phyloP scores from a whole-genome alignment of 1,140 invertebrate genomes.

The Dryas iulia region DNA sequence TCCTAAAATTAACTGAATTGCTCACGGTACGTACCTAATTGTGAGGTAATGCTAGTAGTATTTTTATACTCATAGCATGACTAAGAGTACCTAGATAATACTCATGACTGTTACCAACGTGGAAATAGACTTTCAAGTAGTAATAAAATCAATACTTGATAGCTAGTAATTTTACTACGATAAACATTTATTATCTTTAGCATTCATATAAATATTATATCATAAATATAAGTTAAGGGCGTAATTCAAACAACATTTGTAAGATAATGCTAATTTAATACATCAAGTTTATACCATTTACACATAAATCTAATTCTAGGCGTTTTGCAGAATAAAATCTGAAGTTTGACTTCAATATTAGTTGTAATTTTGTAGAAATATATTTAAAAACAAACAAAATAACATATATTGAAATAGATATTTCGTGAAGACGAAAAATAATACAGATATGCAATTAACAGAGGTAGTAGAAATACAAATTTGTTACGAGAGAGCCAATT shows the following conservation, averaged over 20 bases:
- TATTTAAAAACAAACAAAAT: not conserved
- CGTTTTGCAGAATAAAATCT: constrained; percentile 50
- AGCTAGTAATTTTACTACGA: no score
- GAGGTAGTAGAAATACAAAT: constrained; percentile 51
- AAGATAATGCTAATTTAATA: constrained; percentile 74
- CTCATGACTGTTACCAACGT: no score
- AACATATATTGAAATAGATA: not conserved
- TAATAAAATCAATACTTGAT: no score
- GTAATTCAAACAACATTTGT: constrained; percentile 43
- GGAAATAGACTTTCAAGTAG: no score
- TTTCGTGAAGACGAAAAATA: constrained; percentile 18
- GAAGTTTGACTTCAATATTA: constrained; percentile 65
- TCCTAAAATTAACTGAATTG: no score
- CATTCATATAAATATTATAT: no score
- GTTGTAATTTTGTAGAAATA: constrained; percentile 4
- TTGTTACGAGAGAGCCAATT: constrained; percentile 10
- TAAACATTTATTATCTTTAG: no score
- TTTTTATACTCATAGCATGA: no score
- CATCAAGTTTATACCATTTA: constrained; percentile 68
- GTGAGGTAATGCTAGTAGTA: no score
- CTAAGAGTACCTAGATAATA: no score
- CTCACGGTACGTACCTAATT: no score
- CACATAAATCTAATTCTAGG: constrained; percentile 59
- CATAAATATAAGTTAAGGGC: no score
- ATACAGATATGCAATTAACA: constrained; percentile 64